Evolutionary conservation across 2,113 vertebrate species (phyloP).

Genomic region (Neogobius melanostomus): DNA sequence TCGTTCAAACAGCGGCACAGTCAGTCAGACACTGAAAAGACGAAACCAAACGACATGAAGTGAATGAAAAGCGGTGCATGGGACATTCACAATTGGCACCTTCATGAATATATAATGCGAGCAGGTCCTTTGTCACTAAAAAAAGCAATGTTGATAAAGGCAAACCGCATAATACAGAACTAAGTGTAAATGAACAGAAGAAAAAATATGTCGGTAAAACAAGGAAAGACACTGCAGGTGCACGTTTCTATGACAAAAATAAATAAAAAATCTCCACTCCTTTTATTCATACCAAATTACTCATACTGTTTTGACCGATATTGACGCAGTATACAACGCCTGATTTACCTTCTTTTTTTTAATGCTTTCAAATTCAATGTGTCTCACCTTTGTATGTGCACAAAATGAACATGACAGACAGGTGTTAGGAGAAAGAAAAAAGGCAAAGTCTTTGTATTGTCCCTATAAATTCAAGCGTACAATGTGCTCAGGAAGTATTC

Average conservation of each 20-base stretch:
- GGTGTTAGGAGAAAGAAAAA: constrained; percentile 7
- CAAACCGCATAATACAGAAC: constrained; percentile 24
- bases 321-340: too few relatives aligned
- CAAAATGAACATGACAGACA: constrained; percentile 26
- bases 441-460: too few relatives aligned
- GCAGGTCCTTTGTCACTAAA: constrained; percentile 49
- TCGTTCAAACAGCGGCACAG: constrained; percentile 69
- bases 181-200: constrained; percentile 40
- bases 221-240: constrained; percentile 17
- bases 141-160: constrained; percentile 27
- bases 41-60: background rate
- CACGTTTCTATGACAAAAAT: too few relatives aligned
- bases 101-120: constrained; percentile 29
- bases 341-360: too few relatives aligned
- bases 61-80: background rate
- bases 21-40: constrained; percentile 37
- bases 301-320: too few relatives aligned
- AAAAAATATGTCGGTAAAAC: constrained; percentile 50
- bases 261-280: too few relatives aligned
- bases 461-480: too few relatives aligned
- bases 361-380: too few relatives aligned
- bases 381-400: constrained; percentile 32
- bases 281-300: too few relatives aligned
- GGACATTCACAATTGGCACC: constrained; percentile 33
- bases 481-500: too few relatives aligned